Evolutionary conservation across 2,797 vertebrate species (phyloP).

Genomic region (Oophaga sylvatica): DNA sequence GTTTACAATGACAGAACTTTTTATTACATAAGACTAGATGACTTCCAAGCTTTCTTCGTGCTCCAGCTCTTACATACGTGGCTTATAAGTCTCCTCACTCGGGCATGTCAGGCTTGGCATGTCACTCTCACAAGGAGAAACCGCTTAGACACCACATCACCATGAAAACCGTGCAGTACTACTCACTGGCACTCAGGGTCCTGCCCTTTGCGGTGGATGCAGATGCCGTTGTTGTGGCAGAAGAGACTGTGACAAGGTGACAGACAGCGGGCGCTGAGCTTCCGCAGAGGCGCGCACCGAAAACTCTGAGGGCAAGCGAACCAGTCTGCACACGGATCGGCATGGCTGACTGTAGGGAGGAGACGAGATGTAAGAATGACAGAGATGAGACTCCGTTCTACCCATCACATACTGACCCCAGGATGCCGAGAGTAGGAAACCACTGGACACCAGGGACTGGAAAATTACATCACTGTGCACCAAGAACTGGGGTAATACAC

Average conservation of each 20-base stretch:
- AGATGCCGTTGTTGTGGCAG: constrained; percentile 88
- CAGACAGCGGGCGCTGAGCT: constrained; percentile 77
- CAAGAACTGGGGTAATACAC: neutral
- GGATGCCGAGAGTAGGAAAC: neutral
- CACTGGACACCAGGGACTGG: neutral
- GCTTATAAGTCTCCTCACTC: too few relatives aligned
- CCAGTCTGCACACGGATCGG: constrained; percentile 76
- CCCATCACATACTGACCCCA: neutral
- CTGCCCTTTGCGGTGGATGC: constrained; percentile 76
- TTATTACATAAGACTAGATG: too few relatives aligned
- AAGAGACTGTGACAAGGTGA: constrained; percentile 80
- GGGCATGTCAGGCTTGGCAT: too few relatives aligned
- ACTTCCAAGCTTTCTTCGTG: too few relatives aligned
- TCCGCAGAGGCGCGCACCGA: constrained; percentile 67
- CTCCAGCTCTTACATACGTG: too few relatives aligned
- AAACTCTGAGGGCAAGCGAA: constrained; percentile 81
- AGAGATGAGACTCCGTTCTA: neutral
- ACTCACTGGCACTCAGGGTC: constrained; percentile 83
- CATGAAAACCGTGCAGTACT: neutral
- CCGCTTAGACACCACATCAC: too few relatives aligned
- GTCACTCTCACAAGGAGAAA: too few relatives aligned
- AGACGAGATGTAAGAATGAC: neutral
- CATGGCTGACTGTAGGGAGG: constrained; percentile 70
- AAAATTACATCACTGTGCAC: neutral
- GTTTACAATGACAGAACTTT: too few relatives aligned